Base-by-base conservation (phyloP, 1,140 invertebrate genomes). In the Zaprionus kolodkinae region DNA sequence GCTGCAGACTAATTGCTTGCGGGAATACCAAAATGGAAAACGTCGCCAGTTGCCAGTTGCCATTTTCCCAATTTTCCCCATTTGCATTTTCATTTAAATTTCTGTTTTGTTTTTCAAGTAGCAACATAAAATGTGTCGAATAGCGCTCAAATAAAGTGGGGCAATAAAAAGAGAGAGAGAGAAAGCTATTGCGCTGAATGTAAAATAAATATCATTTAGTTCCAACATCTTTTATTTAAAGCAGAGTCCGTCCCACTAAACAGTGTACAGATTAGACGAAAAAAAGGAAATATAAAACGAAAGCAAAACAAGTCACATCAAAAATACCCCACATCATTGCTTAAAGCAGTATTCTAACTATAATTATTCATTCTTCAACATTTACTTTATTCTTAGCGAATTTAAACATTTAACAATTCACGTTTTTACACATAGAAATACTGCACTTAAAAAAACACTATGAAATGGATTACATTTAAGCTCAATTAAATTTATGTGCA, bases 221-320 rank as follows among this genome's bases (percentile, higher is more conserved):
- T 27, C 45, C 45, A 52, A 38, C 69, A 84, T 88, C 78, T 84
- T 75, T 88, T 80, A 80, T 84, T 88, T 88, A 84, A 84, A 76
- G 54, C 59, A 36, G 27, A 6, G 56, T 9, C 17, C 50, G 56
- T 17, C 64, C 52, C 27, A 67, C 36, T 38, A 54, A 59, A 38
- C 77, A 64, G 48, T 68, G 72, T 66, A 33, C 64, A 43, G n/a
- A 30, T 40, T 33, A 57, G 15, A 48, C n/a, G n/a, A 3, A 40
- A 48, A n/a, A 30, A 30, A 30, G 3, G 6, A 30, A 30, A 30
- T 17, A 10, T 48, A 78, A 80, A 72, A 78, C 68, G 70, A 78
- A 69, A 75, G 64, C 21, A 57, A 75, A 43, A 64, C 25, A 13
- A 38, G 27, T 9, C 7, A 15, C 40, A 15, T 9, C n/a, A 6